Percentiles rank a stretch among this genome's conserved stretches.
Evolutionary conservation across 2,888 invertebrate genomes (phyloP).

Genomic region (Myathropa florea): DNA sequence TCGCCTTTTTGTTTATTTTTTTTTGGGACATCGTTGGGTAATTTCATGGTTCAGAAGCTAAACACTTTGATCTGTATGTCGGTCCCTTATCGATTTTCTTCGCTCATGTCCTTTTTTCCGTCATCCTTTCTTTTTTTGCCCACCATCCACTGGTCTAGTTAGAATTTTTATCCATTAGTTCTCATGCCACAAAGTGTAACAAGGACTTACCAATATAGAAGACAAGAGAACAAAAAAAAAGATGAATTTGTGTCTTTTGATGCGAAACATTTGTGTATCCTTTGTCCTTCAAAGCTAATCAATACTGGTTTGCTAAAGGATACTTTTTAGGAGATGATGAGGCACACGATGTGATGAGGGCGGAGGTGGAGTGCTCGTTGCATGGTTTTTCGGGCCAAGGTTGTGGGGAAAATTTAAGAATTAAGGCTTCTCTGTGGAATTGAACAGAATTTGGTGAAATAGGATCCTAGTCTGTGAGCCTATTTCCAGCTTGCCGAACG

Average conservation of each 20-base stretch:
- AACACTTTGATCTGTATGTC: constrained; percentile 59
- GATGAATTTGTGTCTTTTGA: constrained; percentile 32
- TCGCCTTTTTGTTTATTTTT: background rate
- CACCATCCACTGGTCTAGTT: constrained; percentile 31
- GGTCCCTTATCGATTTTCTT: constrained; percentile 55
- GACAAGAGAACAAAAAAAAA: background rate
- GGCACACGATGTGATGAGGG: background rate
- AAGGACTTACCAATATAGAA: background rate
- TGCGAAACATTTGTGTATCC: constrained; percentile 44
- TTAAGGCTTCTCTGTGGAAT: no score
- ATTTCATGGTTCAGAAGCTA: constrained; percentile 49
- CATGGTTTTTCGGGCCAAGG: no score
- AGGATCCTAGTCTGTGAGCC: no score
- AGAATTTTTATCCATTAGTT: constrained; percentile 34
- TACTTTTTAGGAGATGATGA: background rate
- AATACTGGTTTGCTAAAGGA: constrained; percentile 19
- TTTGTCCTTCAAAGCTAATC: constrained; percentile 43
- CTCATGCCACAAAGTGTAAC: constrained; percentile 22
- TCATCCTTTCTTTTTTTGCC: background rate
- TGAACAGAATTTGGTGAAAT: no score
- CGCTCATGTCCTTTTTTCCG: background rate
- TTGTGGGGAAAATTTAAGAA: no score
- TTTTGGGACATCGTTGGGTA: constrained; percentile 13
- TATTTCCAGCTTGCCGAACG: no score
- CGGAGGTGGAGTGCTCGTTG: background rate